These are phyloP conservation scores for Engraulis encrasicolus DNA, from an alignment of 2,113 vertebrate species.

Conservation along the genomic window DNA sequence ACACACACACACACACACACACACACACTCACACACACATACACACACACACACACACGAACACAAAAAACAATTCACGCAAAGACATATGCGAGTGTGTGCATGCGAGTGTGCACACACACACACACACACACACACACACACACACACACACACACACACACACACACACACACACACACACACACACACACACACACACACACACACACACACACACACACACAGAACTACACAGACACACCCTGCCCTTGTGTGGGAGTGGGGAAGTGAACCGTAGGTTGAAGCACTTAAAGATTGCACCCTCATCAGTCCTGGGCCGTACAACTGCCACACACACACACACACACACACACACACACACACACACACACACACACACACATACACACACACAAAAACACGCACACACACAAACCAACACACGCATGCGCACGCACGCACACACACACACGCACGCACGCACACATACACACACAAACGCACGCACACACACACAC, in stretches of 20 bases:
- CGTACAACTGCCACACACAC: neutral
- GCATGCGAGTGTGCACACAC: too few relatives aligned
- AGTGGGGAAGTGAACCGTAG: conserved; percentile 1
- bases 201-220: neutral
- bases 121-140: too few relatives aligned
- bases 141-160: neutral
- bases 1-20: neutral
- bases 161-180: neutral
- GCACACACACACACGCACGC: too few relatives aligned
- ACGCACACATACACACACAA: too few relatives aligned
- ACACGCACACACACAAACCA: too few relatives aligned
- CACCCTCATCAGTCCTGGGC: conserved; percentile 12
- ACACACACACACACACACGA: too few relatives aligned
- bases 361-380: neutral
- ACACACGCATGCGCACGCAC: too few relatives aligned
- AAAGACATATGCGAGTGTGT: too few relatives aligned
- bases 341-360: neutral
- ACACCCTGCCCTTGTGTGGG: conserved; percentile 6
- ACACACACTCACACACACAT: neutral
- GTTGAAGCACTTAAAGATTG: conserved; percentile 10
- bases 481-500: too few relatives aligned
- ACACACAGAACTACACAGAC: neutral
- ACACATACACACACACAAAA: too few relatives aligned
- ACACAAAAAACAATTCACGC: too few relatives aligned
- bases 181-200: neutral